Evolutionary conservation across 2,888 invertebrate species (phyloP).

Genomic region (Shargacucullia verbasci): DNA sequence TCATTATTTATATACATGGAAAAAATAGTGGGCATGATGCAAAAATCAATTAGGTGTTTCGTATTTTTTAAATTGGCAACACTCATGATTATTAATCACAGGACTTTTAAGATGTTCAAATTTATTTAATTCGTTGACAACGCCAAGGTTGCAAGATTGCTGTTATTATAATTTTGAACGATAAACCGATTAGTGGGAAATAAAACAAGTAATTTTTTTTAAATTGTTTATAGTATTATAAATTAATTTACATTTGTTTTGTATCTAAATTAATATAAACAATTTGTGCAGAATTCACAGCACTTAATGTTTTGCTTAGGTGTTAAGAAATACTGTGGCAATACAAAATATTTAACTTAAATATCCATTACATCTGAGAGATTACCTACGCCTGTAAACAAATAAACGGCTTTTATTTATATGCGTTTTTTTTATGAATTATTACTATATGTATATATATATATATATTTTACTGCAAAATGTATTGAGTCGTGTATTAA

Average conservation of each 20-base stretch:
- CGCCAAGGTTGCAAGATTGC: too few relatives aligned
- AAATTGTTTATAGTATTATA: conserved; percentile 27
- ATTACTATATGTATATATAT: too few relatives aligned
- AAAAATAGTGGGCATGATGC: too few relatives aligned
- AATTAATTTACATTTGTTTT: conserved; percentile 31
- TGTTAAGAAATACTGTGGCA: conserved; percentile 17
- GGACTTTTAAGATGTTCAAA: too few relatives aligned
- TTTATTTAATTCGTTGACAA: too few relatives aligned
- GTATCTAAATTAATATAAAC: conserved; percentile 15
- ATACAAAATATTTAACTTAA: conserved; percentile 6
- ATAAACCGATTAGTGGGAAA: conserved; percentile 22
- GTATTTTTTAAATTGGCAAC: background rate
- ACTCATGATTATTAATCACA: background rate
- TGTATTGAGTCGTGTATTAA: too few relatives aligned
- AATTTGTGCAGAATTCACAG: conserved; percentile 17
- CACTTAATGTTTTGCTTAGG: conserved; percentile 7
- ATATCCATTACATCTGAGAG: conserved; percentile 29
- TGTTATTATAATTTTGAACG: too few relatives aligned
- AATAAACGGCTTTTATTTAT: conserved; percentile 34
- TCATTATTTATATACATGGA: too few relatives aligned
- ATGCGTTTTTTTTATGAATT: too few relatives aligned
- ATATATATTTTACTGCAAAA: too few relatives aligned
- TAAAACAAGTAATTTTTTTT: conserved; percentile 42
- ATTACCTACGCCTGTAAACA: conserved; percentile 52
- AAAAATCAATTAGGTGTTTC: too few relatives aligned